Conservation (phyloP, 2,888 invertebrate species). For the Trachelus stipa region DNA sequence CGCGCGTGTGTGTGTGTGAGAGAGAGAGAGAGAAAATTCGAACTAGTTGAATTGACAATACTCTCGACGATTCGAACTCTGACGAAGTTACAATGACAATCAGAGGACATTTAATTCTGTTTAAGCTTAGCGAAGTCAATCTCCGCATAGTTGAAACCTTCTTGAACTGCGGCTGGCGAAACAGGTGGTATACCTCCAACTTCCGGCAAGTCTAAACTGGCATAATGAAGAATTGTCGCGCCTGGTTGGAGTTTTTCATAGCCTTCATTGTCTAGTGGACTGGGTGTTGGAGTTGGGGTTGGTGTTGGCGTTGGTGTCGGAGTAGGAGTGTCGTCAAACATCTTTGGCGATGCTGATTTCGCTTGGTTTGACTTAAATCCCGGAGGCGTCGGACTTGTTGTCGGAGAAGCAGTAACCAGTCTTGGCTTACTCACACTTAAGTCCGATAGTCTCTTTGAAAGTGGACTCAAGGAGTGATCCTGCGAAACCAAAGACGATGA, state of each 20-base stretch:
- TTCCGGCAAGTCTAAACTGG: constrained; percentile 73
- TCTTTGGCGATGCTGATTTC: constrained; percentile 48
- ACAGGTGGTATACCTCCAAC: constrained; percentile 57
- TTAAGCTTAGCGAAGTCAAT: constrained; percentile 79
- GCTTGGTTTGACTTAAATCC: constrained; percentile 42
- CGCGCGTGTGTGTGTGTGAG: no score
- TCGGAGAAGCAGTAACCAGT: constrained; percentile 53
- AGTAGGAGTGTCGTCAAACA: constrained; percentile 47
- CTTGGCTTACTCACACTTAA: constrained; percentile 51
- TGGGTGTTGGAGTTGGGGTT: constrained; percentile 61
- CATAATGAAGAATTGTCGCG: constrained; percentile 71
- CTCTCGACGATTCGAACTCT: neutral
- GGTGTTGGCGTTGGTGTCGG: constrained; percentile 50
- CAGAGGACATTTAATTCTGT: constrained; percentile 47
- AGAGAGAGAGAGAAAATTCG: neutral
- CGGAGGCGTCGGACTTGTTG: constrained; percentile 46
- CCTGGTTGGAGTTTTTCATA: constrained; percentile 60
- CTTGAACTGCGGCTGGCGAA: constrained; percentile 63
- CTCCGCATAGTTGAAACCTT: constrained; percentile 78
- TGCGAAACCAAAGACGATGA: constrained; percentile 10
- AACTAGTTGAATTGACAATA: neutral
- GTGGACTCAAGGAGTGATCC: constrained; percentile 41
- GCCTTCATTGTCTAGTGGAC: constrained; percentile 68
- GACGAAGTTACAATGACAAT: neutral
- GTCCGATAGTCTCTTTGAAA: constrained; percentile 56